A percentile compares a stretch with the other conserved stretches of the same genome.
Conservation (phyloP, 64 coral and sea anemone species). For the Trachythela sp. region DNA sequence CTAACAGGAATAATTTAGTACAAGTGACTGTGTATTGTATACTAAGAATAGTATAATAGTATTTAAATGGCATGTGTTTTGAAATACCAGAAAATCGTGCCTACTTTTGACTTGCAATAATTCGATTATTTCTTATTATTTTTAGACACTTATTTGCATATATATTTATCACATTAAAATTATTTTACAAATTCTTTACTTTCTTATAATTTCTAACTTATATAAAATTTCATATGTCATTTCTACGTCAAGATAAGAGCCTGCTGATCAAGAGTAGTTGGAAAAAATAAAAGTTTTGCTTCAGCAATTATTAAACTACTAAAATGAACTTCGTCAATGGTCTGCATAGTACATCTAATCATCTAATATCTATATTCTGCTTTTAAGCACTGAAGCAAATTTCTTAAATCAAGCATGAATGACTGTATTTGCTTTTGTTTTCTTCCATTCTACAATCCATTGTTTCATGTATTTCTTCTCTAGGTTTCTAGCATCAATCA, state of each 20-base stretch:
- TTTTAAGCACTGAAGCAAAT: neutral
- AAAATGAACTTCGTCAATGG: neutral
- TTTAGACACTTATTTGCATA: too few relatives aligned
- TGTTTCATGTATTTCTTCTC: constrained; percentile 59
- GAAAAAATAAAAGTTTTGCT: neutral
- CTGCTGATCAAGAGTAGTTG: neutral
- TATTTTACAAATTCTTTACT: neutral
- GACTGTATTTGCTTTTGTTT: constrained; percentile 8
- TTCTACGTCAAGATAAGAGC: neutral
- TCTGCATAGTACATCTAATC: too few relatives aligned
- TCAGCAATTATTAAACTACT: neutral
- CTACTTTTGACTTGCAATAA: too few relatives aligned
- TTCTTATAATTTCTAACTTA: neutral
- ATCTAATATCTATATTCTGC: too few relatives aligned
- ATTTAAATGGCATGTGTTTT: too few relatives aligned
- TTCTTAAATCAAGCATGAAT: neutral
- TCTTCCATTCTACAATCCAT: constrained; percentile 61
- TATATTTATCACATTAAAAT: too few relatives aligned
- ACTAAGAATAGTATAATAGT: too few relatives aligned
- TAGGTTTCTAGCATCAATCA: constrained; percentile 61
- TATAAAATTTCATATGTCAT: neutral
- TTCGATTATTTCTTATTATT: too few relatives aligned
- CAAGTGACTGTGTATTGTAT: too few relatives aligned
- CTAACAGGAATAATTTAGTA: too few relatives aligned
- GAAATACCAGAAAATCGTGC: too few relatives aligned